A percentile compares a stretch with the other conserved stretches of the same genome.
phyloP scores from a whole-genome alignment of 2,113 vertebrate genomes.

The Uropsilus gracilis region DNA sequence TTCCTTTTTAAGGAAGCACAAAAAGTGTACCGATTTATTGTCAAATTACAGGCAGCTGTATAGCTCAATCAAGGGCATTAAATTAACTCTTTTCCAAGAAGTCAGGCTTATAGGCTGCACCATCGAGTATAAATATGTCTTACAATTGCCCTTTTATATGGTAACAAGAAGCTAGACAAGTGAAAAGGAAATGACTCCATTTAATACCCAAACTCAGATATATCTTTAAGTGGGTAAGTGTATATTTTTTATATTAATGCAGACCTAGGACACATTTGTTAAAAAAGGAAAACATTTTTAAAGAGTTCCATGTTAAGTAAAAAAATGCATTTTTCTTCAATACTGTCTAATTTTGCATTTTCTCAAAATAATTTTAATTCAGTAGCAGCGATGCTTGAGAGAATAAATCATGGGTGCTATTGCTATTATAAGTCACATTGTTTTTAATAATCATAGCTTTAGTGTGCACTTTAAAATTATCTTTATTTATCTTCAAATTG shows the following conservation, averaged over 20 bases:
- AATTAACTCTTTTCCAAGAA: conserved; percentile 58
- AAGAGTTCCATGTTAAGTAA: neutral
- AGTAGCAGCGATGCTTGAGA: neutral
- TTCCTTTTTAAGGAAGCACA: conserved; percentile 26
- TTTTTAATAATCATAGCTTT: neutral
- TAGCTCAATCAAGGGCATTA: conserved; percentile 23
- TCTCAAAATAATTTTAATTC: neutral
- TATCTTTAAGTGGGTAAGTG: neutral
- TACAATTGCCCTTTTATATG: neutral
- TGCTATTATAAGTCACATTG: neutral
- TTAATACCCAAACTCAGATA: neutral
- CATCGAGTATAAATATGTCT: conserved; percentile 2
- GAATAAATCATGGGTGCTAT: neutral
- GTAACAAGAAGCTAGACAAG: neutral
- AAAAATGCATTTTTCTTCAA: neutral
- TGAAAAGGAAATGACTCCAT: neutral
- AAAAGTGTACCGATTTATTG: neutral
- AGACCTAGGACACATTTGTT: neutral
- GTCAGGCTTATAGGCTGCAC: neutral
- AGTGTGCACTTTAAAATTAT: neutral
- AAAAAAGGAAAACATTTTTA: neutral
- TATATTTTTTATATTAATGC: neutral
- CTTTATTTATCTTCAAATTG: conserved; percentile 36
- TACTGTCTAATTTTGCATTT: neutral
- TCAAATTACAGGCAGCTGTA: conserved; percentile 43